phyloP scores from a whole-genome alignment of 2,113 vertebrate species.

The Oryzias melastigma region DNA sequence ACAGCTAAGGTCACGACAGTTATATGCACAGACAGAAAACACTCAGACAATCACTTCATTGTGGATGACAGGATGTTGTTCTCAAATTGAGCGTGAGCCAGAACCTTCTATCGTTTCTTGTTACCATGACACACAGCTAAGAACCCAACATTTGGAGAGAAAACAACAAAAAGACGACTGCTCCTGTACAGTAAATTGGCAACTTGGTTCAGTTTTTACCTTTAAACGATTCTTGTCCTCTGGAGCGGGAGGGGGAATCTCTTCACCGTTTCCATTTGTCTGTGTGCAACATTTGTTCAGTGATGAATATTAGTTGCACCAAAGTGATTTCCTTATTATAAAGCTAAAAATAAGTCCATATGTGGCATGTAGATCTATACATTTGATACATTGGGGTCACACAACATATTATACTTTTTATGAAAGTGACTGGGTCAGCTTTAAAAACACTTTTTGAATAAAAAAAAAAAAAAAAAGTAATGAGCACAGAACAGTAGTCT shows the following conservation, averaged over 20 bases:
- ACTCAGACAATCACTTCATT: not conserved
- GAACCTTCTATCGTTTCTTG: not conserved
- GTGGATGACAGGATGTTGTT: not conserved
- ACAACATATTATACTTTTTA: not conserved
- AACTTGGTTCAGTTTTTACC: conserved; percentile 69
- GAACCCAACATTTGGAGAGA: not conserved
- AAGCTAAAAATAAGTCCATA: conserved; percentile 3
- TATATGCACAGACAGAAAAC: conserved; percentile 12
- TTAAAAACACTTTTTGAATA: too few relatives aligned
- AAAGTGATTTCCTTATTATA: conserved; percentile 8
- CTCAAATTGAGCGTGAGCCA: not conserved
- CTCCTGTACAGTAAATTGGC: conserved; percentile 6
- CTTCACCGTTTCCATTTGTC: conserved; percentile 64
- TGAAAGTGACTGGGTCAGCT: too few relatives aligned
- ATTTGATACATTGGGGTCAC: conserved; percentile 5
- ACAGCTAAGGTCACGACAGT: conserved; percentile 29
- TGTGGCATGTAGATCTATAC: not conserved
- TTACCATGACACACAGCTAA: not conserved
- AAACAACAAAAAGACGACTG: not conserved
- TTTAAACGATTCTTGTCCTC: conserved; percentile 81
- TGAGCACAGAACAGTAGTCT: too few relatives aligned
- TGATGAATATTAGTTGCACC: conserved; percentile 26
- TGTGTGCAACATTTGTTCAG: conserved; percentile 66
- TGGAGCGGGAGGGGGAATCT: conserved; percentile 54
- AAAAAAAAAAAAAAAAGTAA: too few relatives aligned